Base-by-base conservation (phyloP, 2,113 vertebrate species). In the Potamarius usumacintae region DNA sequence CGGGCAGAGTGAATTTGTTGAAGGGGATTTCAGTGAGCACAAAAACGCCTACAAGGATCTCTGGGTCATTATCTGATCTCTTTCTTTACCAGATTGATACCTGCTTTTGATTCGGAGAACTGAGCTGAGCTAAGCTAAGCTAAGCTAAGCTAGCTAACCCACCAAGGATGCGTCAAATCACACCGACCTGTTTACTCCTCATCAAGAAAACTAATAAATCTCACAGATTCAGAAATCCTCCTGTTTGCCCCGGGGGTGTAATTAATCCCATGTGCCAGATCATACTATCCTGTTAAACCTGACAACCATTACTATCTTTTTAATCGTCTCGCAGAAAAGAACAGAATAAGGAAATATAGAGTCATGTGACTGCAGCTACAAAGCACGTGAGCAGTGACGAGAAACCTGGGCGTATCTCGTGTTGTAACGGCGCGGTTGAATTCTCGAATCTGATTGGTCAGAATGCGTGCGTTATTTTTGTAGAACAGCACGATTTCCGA, bases 301-400 rank as follows among this genome's bases (percentile, higher is more conserved):
- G 10, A 18, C 30, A 5, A 14, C 11, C 74, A 2, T 7, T 53
- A 53, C 10, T n/a, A 5, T 5, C 1, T 25, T 50, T 71, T 7
- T 34, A 18, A 60, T 57, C 27, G 14, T 67, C 18, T 6, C 62
- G 78, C 20, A 25, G n/a, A 1, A 77, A 62, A 20, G 34, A 71
- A 71, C 89, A 89, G 91, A 76, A 62, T 7, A 58, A 88, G 89
- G 86, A 90, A 88, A 76, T 80, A 11, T 25, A 72, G 89, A 7
- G 57, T 94, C 95, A 96, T 90, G 92, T 95, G 95, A 95, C 94
- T 52, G 83, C 82, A 84, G 89, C 90, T 89, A 90, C 71, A 85
- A 63, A 50, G 1, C 94, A 92, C 92, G 90, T 93, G 94, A 58
- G 55, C 52, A 4, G 30, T 11, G 7, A 22, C 20, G 62, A 87